Base-by-base conservation (phyloP, 1,140 invertebrate species). In the Phthorimaea operculella region DNA sequence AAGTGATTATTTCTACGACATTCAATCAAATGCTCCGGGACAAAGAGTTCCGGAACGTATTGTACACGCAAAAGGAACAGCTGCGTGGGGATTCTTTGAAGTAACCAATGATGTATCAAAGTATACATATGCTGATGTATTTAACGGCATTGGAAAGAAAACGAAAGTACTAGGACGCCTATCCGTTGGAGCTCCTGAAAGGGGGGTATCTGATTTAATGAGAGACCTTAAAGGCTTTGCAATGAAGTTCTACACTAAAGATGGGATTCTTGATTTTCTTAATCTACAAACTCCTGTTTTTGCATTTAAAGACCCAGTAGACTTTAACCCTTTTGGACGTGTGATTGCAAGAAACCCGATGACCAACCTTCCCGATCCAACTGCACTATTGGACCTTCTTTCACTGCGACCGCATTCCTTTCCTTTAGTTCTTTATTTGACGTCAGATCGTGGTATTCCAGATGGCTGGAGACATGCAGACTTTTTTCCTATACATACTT, bases 11-110 rank as follows among this genome's bases (percentile, higher is more conserved):
- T 93, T 92, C 58, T 68, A 96, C 17, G 96, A 98, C 76, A 93
- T 96, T 80, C 88, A 96, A 68, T 89, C 93, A 1, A 93, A 96
- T 79, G 98, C 98, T 70, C 89, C 92, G 68, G 80, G 93, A 50
- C 96, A 98, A 83, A 88, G 96, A 58, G 98, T 98, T 66, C 95
- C 96, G 0, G 96, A 98, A 75, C 87, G 96, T 59, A 95, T 97
- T 0, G 95, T 96, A 1, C 95, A 97, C 77, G 96, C 96, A 0
- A 97, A 97, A 85, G 96, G 96, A 70, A 93, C 93, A 45, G 95
- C 94, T 55, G 96, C 96, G 7, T 96, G 96, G 87, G 96, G 96
- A 0, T 96, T 95, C 66, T 96, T 97, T 72, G 94, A 97, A 80
- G 91, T 95, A 4, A 97, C 95, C 1, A 92, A 97, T 68, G 94